These are phyloP conservation scores for Phyllotreta striolata DNA, from an alignment of 2,888 invertebrate species.

Conservation along the genomic window DNA sequence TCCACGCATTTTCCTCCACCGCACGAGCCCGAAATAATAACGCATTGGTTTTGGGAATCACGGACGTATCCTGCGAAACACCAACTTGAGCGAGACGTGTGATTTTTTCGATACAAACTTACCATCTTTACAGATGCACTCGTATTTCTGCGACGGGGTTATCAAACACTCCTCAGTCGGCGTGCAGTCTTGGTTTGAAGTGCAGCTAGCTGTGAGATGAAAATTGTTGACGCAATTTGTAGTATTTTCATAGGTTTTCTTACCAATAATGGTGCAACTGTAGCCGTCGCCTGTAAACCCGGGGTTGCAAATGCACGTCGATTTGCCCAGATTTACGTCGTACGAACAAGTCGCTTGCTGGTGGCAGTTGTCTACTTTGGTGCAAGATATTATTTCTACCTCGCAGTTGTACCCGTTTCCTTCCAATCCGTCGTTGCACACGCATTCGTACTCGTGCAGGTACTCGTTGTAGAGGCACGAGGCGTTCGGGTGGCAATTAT, in stretches of 20 bases:
- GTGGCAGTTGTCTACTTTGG: slow-evolving; percentile 72
- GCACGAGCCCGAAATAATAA: slow-evolving; percentile 66
- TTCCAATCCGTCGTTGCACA: slow-evolving; percentile 83
- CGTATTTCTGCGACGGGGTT: slow-evolving; percentile 66
- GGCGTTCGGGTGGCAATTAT: slow-evolving; percentile 84
- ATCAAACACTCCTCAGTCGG: slow-evolving; percentile 78
- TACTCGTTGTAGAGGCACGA: slow-evolving; percentile 72
- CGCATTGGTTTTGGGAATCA: slow-evolving; percentile 70
- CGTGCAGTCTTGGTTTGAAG: slow-evolving; percentile 71
- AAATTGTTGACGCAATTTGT: slow-evolving; percentile 1
- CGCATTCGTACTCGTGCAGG: slow-evolving; percentile 70
- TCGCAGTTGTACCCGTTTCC: slow-evolving; percentile 85
- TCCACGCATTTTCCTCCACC: slow-evolving; percentile 72
- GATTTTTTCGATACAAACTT: slow-evolving; percentile 44
- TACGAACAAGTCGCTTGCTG: slow-evolving; percentile 77
- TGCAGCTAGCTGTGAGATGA: slow-evolving; percentile 64
- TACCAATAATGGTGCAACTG: slow-evolving; percentile 72
- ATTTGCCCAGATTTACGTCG: slow-evolving; percentile 71
- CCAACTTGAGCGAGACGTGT: too few relatives aligned
- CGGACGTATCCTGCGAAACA: slow-evolving; percentile 68
- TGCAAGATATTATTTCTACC: slow-evolving; percentile 65
- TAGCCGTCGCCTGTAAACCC: slow-evolving; percentile 87
- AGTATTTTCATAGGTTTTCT: slow-evolving; percentile 35
- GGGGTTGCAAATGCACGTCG: slow-evolving; percentile 77
- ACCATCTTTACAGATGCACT: slow-evolving; percentile 77